Evolutionary conservation across 2,113 vertebrate species (phyloP), one percentile per base, ranked within the genome.

Genomic region (Engraulis encrasicolus): DNA sequence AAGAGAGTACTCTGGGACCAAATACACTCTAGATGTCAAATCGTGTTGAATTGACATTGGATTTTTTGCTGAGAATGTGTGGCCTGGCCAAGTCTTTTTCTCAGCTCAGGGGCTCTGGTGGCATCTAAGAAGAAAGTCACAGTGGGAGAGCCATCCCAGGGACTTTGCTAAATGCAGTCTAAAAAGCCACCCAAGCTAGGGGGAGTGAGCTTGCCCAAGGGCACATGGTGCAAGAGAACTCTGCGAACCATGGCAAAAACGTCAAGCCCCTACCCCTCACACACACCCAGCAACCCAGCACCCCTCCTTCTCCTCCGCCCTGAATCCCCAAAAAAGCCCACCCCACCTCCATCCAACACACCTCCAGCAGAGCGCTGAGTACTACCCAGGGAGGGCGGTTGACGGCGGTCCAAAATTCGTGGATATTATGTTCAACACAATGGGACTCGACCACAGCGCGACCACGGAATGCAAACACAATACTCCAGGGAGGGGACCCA

Each of bases 401-500:
- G 45, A 34, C 31, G 74, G 40, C 77, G 84, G 85, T 82, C 87
- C 89, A 87, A 34, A n/a, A 81, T 84, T 81, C 83, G 82, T 88
- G 84, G 89, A 89, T 88, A 81, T 87, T n/a, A 54, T 9, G 85
- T 54, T n/a, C n/a, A n/a, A 88, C 85, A 90, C 85, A 85, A 89
- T 80, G 82, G 82, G 84, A 82, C n/a, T 17, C 83, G 77, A 86
- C 90, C 87, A 58, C 90, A 90, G 38, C 85, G 54, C 80, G 85
- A 90, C 85, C 85, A 82, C 83, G 84, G 71, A 89, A 89, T 87
- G 85, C 88, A 88, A 91, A 89, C 81, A 90, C 78, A 85, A 77
- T 79, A 78, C 66, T 80, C 17, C 2, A 19, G 49, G 19, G 19
- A 45, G 81, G 81, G 83, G 83, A 83, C 31, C 88, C 86, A 38